These are phyloP conservation scores for Enhydra lutris DNA, from an alignment of 2,113 vertebrate species.

Conservation along the genomic window DNA sequence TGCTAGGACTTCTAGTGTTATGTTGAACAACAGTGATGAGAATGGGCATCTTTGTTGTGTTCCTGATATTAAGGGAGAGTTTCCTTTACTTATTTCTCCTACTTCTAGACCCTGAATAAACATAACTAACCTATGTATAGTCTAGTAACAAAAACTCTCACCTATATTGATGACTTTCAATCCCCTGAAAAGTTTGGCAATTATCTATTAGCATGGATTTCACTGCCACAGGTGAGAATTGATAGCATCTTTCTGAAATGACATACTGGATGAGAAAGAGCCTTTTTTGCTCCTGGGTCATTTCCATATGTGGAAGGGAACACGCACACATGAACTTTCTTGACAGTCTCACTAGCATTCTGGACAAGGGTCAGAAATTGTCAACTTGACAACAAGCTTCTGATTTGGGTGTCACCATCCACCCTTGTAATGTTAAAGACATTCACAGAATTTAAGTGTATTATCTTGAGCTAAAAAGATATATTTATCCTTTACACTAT, in stretches of 20 bases:
- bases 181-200: neutral
- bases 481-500: neutral
- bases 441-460: neutral
- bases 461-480: neutral
- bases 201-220: neutral
- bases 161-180: neutral
- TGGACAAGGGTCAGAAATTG: neutral
- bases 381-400: neutral
- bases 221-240: neutral
- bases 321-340: neutral
- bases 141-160: neutral
- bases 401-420: neutral
- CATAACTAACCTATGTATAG: neutral
- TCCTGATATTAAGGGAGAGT: too few species aligned
- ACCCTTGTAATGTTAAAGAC: neutral
- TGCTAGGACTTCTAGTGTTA: too few species aligned
- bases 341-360: neutral
- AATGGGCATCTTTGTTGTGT: too few species aligned
- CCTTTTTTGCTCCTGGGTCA: neutral
- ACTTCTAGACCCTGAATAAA: neutral
- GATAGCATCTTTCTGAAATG: neutral
- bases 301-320: neutral
- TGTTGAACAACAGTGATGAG: too few species aligned
- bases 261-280: too few species aligned
- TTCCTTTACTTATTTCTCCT: neutral